These are phyloP conservation scores for Cheilosia impressa DNA, from an alignment of 2,888 invertebrate species.

Conservation along the genomic window DNA sequence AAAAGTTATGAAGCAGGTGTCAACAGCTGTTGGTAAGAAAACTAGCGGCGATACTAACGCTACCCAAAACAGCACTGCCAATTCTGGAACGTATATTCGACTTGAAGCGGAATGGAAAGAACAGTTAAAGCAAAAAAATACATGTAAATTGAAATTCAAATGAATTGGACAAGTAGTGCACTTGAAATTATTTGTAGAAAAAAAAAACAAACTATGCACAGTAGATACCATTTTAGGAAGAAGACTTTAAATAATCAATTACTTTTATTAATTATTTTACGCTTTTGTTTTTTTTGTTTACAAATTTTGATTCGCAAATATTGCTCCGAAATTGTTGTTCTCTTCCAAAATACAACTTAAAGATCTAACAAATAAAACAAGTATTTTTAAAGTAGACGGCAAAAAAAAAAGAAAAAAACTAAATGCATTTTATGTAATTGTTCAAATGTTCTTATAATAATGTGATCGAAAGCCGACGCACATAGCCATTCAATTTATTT, in stretches of 20 bases:
- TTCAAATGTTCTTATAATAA: constrained; percentile 25
- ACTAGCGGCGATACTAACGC: constrained; percentile 80
- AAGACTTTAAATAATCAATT: constrained; percentile 46
- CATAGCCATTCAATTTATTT: constrained; percentile 54
- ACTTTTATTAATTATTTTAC: constrained; percentile 41
- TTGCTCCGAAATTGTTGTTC: constrained; percentile 47
- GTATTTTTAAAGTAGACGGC: constrained; percentile 36
- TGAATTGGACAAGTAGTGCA: background rate
- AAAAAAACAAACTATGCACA: too few species aligned
- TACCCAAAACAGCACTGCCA: constrained; percentile 76
- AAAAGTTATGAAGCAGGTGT: constrained; percentile 86
- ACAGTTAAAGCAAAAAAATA: constrained; percentile 80
- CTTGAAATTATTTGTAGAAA: too few species aligned
- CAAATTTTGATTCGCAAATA: constrained; percentile 67
- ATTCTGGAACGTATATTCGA: constrained; percentile 90
- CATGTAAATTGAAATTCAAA: constrained; percentile 69
- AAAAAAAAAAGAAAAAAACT: constrained; percentile 48
- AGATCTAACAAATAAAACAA: constrained; percentile 39
- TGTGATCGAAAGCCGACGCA: constrained; percentile 34
- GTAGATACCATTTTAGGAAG: constrained; percentile 3
- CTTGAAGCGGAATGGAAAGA: constrained; percentile 92
- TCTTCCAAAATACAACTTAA: constrained; percentile 41
- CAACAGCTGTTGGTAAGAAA: constrained; percentile 81
- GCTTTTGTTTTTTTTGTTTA: constrained; percentile 47
- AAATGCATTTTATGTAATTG: constrained; percentile 62